Conservation (phyloP, 2,113 vertebrate species). For the Thamnophis sirtalis region DNA sequence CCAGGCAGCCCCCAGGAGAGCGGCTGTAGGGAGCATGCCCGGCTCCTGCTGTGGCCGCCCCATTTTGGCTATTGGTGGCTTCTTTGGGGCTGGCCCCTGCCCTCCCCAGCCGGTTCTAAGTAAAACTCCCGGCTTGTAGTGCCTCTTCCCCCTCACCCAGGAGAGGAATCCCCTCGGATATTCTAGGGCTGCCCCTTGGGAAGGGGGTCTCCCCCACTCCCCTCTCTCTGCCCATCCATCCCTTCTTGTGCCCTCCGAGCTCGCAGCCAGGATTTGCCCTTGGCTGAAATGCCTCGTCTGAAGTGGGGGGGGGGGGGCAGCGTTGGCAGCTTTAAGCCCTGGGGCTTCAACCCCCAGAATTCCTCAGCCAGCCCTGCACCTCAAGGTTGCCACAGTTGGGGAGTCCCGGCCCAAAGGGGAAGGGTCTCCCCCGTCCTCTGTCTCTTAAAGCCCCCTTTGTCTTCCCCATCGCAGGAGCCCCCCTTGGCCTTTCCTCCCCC, state of each 20-base stretch:
- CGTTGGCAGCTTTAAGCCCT: not conserved
- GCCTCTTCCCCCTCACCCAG: not conserved
- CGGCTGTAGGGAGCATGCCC: not conserved
- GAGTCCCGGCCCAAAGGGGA: not conserved
- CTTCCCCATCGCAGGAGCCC: not conserved
- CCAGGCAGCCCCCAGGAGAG: rapidly evolving
- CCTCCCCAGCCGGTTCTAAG: not conserved
- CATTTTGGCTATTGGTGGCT: not conserved
- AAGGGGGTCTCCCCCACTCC: not conserved
- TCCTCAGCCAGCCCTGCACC: too few species aligned
- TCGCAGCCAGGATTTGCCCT: constrained; percentile 32
- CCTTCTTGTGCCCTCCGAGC: not conserved
- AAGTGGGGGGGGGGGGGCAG: too few species aligned
- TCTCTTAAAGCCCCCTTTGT: rapidly evolving
- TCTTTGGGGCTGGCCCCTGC: not conserved
- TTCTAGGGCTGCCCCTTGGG: not conserved
- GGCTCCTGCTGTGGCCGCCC: constrained; percentile 9
- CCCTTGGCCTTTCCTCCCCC: too few species aligned
- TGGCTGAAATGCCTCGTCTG: not conserved
- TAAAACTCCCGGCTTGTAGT: not conserved
- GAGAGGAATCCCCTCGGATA: not conserved
- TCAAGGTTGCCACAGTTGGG: not conserved
- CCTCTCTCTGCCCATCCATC: not conserved
- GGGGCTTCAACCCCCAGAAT: not conserved
- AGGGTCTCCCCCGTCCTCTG: not conserved